Conservation (phyloP, 2,113 vertebrate species). For the Melanostigma gelatinosum region DNA sequence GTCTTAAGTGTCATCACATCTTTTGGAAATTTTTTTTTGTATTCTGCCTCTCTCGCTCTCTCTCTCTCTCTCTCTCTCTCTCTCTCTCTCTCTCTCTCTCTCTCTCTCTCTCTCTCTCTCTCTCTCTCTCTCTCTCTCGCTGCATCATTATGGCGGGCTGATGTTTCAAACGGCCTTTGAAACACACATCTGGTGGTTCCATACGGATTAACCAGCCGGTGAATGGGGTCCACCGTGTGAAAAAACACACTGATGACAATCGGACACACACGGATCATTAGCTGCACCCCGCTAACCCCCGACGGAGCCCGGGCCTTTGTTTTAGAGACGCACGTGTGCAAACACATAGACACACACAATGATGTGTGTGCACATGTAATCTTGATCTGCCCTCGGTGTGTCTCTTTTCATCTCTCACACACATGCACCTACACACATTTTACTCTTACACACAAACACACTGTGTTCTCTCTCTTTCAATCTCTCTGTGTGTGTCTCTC, state of each 20-base stretch:
- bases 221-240: constrained; percentile 50
- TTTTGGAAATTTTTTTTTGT: not conserved
- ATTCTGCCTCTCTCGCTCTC: not conserved
- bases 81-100: too few species aligned
- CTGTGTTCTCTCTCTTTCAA: not conserved
- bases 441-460: not conserved
- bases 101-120: too few species aligned
- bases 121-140: not conserved
- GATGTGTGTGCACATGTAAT: constrained; percentile 55
- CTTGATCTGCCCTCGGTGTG: constrained; percentile 46
- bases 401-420: constrained; percentile 49
- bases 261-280: constrained; percentile 66
- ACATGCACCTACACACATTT: not conserved
- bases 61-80: not conserved
- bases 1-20: not conserved
- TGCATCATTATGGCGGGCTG: constrained; percentile 28
- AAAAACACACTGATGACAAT: constrained; percentile 63
- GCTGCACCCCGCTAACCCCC: constrained; percentile 46
- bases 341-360: constrained; percentile 43
- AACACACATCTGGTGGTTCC: constrained; percentile 64
- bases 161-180: constrained; percentile 62
- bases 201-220: constrained; percentile 67
- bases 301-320: constrained; percentile 53
- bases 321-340: constrained; percentile 45
- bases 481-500: constrained; percentile 31